Conservation (phyloP, 2,888 invertebrate species). For the Formica aserva region DNA sequence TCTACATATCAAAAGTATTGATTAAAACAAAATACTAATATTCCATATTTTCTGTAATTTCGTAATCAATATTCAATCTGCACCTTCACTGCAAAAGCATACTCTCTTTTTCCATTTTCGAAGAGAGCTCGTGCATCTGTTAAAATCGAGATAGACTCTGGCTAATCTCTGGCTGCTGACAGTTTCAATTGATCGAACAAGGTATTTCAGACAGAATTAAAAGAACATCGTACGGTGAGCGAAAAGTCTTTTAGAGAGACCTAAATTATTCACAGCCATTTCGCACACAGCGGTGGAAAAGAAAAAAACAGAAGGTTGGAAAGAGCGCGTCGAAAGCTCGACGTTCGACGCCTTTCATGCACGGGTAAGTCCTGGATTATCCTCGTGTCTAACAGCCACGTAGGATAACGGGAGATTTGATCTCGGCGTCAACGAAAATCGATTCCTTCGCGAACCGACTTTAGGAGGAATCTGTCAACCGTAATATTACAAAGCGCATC, state of each 20-base stretch:
- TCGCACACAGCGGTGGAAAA: background rate
- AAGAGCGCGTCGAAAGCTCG: conserved; percentile 16
- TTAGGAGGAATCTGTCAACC: background rate
- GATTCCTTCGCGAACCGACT: conserved; percentile 20
- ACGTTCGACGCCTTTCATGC: conserved; percentile 44
- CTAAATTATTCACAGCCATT: conserved; percentile 25
- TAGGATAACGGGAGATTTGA: conserved; percentile 50
- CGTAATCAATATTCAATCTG: background rate
- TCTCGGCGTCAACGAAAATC: conserved; percentile 32
- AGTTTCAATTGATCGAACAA: background rate
- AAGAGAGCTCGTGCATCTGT: background rate
- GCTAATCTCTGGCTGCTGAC: background rate
- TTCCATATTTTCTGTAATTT: background rate
- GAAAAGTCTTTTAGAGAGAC: background rate
- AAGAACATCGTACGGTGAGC: background rate
- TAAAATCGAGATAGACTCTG: conserved; percentile 14
- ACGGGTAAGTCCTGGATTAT: conserved; percentile 59
- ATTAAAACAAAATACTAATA: background rate
- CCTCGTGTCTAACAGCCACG: conserved; percentile 54
- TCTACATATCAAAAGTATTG: background rate
- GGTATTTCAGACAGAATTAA: background rate
- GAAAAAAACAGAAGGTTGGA: background rate
- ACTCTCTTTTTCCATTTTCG: background rate
- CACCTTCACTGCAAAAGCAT: background rate
- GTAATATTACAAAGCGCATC: background rate